Conservation (phyloP, 2,888 invertebrate genomes). For the Geophilus truncorum region DNA sequence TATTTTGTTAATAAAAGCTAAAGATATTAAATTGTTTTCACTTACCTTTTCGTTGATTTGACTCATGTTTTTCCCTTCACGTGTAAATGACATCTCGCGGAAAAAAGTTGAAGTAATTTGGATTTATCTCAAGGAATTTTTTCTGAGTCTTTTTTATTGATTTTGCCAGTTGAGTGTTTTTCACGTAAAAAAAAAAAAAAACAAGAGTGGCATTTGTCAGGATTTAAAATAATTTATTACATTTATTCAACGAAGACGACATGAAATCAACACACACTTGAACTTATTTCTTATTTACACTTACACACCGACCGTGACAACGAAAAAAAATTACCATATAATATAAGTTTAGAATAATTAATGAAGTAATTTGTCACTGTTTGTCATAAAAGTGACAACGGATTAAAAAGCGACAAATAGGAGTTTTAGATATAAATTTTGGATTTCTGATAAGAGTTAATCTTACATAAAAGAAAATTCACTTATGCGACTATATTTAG, state of each 20-base stretch:
- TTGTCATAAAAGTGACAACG: no score
- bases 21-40: no score
- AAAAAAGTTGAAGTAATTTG: no score
- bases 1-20: not conserved
- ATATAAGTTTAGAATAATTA: not conserved
- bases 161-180: not conserved
- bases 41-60: not conserved
- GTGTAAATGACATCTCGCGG: no score
- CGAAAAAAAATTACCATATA: not conserved
- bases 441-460: no score
- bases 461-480: no score
- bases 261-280: not conserved
- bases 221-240: constrained; percentile 21
- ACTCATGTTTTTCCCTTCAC: no score
- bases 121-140: no score
- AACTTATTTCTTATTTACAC: not conserved
- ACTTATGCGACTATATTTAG: no score
- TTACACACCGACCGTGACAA: not conserved
- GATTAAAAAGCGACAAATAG: no score
- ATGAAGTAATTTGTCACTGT: not conserved
- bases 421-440: no score
- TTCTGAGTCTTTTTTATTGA: not conserved
- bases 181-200: not conserved
- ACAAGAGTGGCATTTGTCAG: not conserved
- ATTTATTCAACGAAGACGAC: not conserved